Base-by-base conservation (phyloP, 2,113 vertebrate species). In the Ibidorhyncha struthersii region DNA sequence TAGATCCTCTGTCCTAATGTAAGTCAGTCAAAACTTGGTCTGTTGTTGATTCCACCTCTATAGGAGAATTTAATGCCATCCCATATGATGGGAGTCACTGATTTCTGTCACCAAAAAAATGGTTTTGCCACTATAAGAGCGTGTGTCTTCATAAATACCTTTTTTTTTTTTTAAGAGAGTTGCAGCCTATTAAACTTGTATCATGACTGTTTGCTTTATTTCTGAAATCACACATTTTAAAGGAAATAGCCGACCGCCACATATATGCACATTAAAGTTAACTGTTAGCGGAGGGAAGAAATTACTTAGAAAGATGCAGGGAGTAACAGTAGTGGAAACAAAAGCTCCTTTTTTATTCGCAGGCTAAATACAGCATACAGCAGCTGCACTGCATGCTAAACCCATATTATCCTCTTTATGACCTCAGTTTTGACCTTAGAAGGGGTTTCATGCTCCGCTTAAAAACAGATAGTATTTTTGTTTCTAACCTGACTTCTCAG, bases 341-440 rank as follows among this genome's bases (percentile, higher is more conserved):
- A 94, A 86, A 94, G 80, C 30, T 63, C 70, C 80, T 61, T 96
- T 94, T 94, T 96, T 96, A 84, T 92, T 95, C 29, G 13, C 23
- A 92, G 62, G 47, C 73, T 95, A 94, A 96, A 92, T 95, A 86
- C 52, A 96, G 79, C 87, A 45, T 34, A 84, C 34, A 85, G 41
- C 91, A 96, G 53, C 92, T 96, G 82, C 82, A 81, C 66, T 89
- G 86, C 55, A 92, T 76, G 95, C 62, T 93, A 77, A 96, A 91
- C 76, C 78, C 73, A 55, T 92, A 91, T 95, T 96, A 96, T 91
- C 90, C 90, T 95, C 61, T 47, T 92, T 77, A 73, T 82, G 89
- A 94, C 85, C 94, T 92, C 84, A 88, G n/a, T 82, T 94, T 80
- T 97, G 87, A 97, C 84, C 88, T 97, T 90, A 92, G 79, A 96